A percentile compares a stretch with the other conserved stretches of the same genome.
Evolutionary conservation across 1,140 invertebrate species (phyloP).

Genomic region (Drosophila suzukii): DNA sequence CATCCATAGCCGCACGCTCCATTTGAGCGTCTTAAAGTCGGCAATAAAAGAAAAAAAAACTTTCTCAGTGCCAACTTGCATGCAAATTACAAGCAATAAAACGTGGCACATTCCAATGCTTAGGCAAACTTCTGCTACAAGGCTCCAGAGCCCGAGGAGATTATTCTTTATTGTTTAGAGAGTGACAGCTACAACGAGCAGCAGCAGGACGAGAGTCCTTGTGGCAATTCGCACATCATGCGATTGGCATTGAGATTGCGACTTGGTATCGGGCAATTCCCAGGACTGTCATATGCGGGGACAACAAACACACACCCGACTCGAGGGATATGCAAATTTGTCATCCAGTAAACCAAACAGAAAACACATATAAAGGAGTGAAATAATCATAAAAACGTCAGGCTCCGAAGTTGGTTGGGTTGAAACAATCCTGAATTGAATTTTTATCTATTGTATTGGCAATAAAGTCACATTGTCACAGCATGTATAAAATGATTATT

Average conservation of each 20-base stretch:
- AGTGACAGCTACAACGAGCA: slow-evolving; percentile 15
- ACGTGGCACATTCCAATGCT: slow-evolving; percentile 69
- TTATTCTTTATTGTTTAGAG: slow-evolving; percentile 82
- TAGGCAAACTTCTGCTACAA: slow-evolving; percentile 62
- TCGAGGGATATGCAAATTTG: slow-evolving; percentile 76
- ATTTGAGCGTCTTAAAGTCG: slow-evolving; percentile 69
- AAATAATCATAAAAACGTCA: slow-evolving; percentile 84
- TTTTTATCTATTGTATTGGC: slow-evolving; percentile 82
- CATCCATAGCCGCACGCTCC: slow-evolving; percentile 53
- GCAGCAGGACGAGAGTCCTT: slow-evolving; percentile 43
- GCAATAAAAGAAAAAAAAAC: slow-evolving; percentile 75
- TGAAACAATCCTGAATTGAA: slow-evolving; percentile 80
- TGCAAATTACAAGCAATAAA: slow-evolving; percentile 82
- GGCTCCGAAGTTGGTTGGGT: background rate
- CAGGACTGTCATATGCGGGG: slow-evolving; percentile 78
- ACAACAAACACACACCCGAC: slow-evolving; percentile 30
- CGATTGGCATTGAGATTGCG: slow-evolving; percentile 75
- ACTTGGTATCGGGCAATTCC: slow-evolving; percentile 66
- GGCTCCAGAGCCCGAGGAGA: slow-evolving; percentile 53
- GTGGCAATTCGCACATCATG: slow-evolving; percentile 81
- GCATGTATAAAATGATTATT: slow-evolving; percentile 64
- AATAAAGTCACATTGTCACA: slow-evolving; percentile 83
- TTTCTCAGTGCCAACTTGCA: slow-evolving; percentile 71
- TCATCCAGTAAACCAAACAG: slow-evolving; percentile 65
- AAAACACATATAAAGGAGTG: slow-evolving; percentile 70